phyloP scores from a whole-genome alignment of 2,797 vertebrate species.

The Champsocephalus gunnari region DNA sequence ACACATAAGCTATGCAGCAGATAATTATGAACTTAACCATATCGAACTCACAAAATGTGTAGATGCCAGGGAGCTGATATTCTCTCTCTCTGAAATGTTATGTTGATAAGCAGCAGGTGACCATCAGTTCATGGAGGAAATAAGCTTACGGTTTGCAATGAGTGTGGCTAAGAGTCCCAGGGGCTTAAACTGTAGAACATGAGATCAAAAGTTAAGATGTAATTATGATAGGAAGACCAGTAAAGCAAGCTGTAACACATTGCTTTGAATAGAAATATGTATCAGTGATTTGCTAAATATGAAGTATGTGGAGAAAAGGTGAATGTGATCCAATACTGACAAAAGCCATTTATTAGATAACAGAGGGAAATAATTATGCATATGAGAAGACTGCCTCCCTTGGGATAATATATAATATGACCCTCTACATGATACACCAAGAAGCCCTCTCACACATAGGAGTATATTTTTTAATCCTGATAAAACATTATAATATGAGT shows the following conservation, averaged over 20 bases:
- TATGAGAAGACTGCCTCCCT: background rate
- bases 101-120: slow-evolving; percentile 55
- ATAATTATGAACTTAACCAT: slow-evolving; percentile 54
- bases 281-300: slow-evolving; percentile 8
- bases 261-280: slow-evolving; percentile 41
- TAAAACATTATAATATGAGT: background rate
- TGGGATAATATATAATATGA: background rate
- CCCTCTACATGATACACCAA: background rate
- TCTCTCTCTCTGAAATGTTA: slow-evolving; percentile 32
- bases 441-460: background rate
- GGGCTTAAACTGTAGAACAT: slow-evolving; percentile 29
- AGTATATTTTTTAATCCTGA: background rate
- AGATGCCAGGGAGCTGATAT: slow-evolving; percentile 28
- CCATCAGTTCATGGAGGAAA: slow-evolving; percentile 41
- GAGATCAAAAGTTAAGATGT: slow-evolving; percentile 51
- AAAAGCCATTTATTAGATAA: slow-evolving; percentile 15
- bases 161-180: slow-evolving; percentile 4
- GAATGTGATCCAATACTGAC: slow-evolving; percentile 15
- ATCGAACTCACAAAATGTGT: slow-evolving; percentile 37
- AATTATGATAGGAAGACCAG: slow-evolving; percentile 57
- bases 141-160: slow-evolving; percentile 26
- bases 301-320: slow-evolving; percentile 10
- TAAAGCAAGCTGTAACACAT: slow-evolving; percentile 31
- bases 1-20: slow-evolving; percentile 30
- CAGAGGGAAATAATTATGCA: slow-evolving; percentile 3